Base-by-base conservation (phyloP, 2,113 vertebrate genomes). In the Apteryx mantelli region DNA sequence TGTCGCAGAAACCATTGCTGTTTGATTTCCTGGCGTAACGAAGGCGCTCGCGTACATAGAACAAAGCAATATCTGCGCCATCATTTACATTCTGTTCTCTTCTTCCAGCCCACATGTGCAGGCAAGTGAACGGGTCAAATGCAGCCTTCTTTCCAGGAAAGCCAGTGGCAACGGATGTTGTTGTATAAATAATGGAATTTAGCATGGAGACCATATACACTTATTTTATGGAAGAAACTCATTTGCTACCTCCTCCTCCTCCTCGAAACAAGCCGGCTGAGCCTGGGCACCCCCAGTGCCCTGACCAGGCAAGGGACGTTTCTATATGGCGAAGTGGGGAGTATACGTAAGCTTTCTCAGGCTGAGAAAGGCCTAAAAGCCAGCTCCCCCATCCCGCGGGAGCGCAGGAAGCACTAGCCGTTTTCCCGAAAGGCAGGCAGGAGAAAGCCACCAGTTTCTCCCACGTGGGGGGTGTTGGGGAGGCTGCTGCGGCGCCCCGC, bases 191-290 rank as follows among this genome's bases (percentile, higher is more conserved):
- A 36, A 46, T 65, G n/a, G 55, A 30, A 48, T 63, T 73, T 22
- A 48, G 18, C 15, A 2, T 1, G 36, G 58, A 80, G 34, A 11
- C 46, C 30, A 2, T 1, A 3, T 0, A 4, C 55, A 13, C 2
- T 5, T 3, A 30, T 48, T 90, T 36, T 20, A 58, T n/a, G 42
- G 2, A 8, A 22, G 61, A 73, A 32, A 13, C 53, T 55, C 50
- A 21, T 52, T 52, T 20, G 50, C 50, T 5, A 22, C 52, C 52
- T 53, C 18, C 14, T 4, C 48, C 50, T 40, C 74, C 21, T 50
- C 61, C 46, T 16, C 55, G 53, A 38, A 18, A 34, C 48, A 7
- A 3, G 52, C 28, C 0, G 0, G 9, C 7, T 5, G 21, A 48
- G 42, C 30, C 74, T 5, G 9, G 22, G 24, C 25, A 20, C 48